A percentile compares a stretch with the other conserved stretches of the same genome.
Evolutionary conservation across 1,140 invertebrate species (phyloP).

Genomic region (Procambarus virginalis): DNA sequence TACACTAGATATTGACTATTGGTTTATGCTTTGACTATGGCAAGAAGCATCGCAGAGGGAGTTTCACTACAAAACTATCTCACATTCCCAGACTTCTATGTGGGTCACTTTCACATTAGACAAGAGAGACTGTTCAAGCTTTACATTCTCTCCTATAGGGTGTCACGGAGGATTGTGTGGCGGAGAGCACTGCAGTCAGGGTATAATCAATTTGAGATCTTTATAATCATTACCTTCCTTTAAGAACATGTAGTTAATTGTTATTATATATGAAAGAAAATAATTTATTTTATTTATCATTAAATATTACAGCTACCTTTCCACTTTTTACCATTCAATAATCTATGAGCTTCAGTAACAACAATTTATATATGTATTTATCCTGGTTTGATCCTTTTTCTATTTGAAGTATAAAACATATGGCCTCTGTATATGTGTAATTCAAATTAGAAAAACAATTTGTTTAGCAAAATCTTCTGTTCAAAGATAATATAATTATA

Average conservation of each 20-base stretch:
- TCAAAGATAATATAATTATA: too few relatives aligned
- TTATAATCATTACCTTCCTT: neutral
- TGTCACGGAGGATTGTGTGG: conserved; percentile 20
- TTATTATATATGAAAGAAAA: neutral
- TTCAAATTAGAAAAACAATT: too few relatives aligned
- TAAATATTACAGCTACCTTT: neutral
- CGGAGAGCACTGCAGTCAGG: conserved; percentile 39
- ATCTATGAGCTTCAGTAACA: too few relatives aligned
- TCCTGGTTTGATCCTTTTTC: too few relatives aligned
- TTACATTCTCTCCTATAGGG: neutral
- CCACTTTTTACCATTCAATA: neutral
- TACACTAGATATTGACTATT: conserved; percentile 19
- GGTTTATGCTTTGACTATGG: neutral
- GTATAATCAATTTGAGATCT: neutral
- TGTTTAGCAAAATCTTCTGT: too few relatives aligned
- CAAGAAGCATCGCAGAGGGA: neutral
- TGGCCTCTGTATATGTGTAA: too few relatives aligned
- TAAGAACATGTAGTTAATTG: neutral
- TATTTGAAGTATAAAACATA: too few relatives aligned
- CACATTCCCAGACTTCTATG: conserved; percentile 23
- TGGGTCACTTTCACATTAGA: conserved; percentile 13
- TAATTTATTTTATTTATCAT: too few relatives aligned
- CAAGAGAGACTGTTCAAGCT: conserved; percentile 17
- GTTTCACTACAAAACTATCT: conserved; percentile 20
- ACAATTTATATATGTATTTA: too few relatives aligned